A percentile compares a stretch with the other conserved stretches of the same genome.
These are phyloP conservation scores for Dermatemys mawii DNA, from an alignment of 2,113 vertebrate genomes.

Conservation along the genomic window DNA sequence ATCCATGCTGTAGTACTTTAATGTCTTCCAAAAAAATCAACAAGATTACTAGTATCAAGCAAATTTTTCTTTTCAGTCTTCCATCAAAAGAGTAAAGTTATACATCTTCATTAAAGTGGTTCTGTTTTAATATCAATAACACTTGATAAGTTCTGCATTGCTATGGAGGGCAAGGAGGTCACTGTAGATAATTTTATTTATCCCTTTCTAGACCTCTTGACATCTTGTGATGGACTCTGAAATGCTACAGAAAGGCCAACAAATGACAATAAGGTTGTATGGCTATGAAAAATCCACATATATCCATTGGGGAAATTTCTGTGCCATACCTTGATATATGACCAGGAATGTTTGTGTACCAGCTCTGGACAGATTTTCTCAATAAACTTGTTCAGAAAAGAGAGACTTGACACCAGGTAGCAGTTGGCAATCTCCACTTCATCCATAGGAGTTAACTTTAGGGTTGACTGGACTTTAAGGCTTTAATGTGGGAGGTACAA, in stretches of 20 bases:
- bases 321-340: background rate
- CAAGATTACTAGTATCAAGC: background rate
- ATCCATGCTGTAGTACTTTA: background rate
- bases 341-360: background rate
- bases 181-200: background rate
- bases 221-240: slow-evolving; percentile 10
- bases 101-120: background rate
- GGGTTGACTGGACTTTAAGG: background rate
- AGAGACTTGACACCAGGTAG: background rate
- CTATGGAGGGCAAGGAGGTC: background rate
- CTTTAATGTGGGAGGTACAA: background rate
- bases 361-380: background rate
- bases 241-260: slow-evolving; percentile 1
- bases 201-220: background rate
- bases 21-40: slow-evolving; percentile 24
- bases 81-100: background rate
- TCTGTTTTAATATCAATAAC: background rate
- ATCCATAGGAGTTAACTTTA: background rate
- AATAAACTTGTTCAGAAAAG: background rate
- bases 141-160: background rate
- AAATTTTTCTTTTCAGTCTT: slow-evolving; percentile 12
- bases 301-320: background rate
- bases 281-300: background rate
- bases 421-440: background rate
- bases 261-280: background rate